Base-by-base conservation (phyloP, 2,888 invertebrate genomes). In the Ichneumon xanthorius region DNA sequence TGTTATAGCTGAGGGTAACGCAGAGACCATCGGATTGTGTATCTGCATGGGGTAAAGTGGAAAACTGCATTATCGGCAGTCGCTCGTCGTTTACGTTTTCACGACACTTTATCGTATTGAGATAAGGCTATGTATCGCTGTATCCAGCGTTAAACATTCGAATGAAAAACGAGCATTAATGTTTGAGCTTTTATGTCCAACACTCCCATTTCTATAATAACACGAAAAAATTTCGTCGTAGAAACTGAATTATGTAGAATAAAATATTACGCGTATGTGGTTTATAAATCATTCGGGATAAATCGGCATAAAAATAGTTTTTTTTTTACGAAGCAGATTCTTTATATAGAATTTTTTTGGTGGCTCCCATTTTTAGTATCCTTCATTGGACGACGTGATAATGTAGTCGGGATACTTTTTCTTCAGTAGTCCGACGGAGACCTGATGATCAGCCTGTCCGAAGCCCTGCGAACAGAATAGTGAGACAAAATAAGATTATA, bases 361-460 rank as follows among this genome's bases (percentile, higher is more conserved):
- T 45, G 16, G 11, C 14, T 11, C 16, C 37, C 75, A 5, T n/a
- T 61, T 82, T 88, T 86, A 92, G 68, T 98, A 98, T 72, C 98
- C 98, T 89, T 98, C 98, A 95, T 99, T 97, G 84, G 97, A 97
- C 92, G 96, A 97, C 83, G 97, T 96, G 87, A 99, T 96, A 14
- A 95, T 94, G 91, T 98, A 98, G 86, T 96, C 96, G 0, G 96
- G 95, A 93, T 96, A 99, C 67, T 95, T 95, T 82, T 95, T 96
- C 92, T 97, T 96, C 86, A 99, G 93, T 65, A 99, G 93, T 78
- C 95, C 95, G 4, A 97, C 98, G 1, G 98, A 94, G 45, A 96
- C 94, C 86, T 96, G 95, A 94, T 99, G 99, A 94, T 99, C 98
- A 0, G 99, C 99, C 93, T 96, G 97, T 1, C 99, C 99, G 92